Evolutionary conservation across 2,888 invertebrate genomes (phyloP).

Genomic region (Plagodis dolabraria): DNA sequence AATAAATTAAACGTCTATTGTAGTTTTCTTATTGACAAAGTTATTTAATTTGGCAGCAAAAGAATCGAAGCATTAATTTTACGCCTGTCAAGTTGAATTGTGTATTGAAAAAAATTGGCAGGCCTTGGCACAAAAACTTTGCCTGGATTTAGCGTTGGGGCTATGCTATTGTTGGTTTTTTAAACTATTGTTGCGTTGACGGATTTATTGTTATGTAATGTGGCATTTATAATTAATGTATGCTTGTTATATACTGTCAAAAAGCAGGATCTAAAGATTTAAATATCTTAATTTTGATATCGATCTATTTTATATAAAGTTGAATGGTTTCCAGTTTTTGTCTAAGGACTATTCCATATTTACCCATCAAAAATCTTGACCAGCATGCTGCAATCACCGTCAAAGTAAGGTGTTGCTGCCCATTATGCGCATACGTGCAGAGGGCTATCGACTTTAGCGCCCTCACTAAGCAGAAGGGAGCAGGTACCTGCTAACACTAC

Average conservation of each 20-base stretch:
- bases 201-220: slow-evolving; percentile 25
- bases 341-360: too few species aligned
- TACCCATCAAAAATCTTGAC: too few species aligned
- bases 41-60: slow-evolving; percentile 37
- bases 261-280: too few species aligned
- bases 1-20: neutral
- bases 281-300: too few species aligned
- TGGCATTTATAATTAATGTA: neutral
- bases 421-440: too few species aligned
- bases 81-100: slow-evolving; percentile 50
- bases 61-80: slow-evolving; percentile 46
- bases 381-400: too few species aligned
- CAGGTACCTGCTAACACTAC: too few species aligned
- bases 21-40: slow-evolving; percentile 32
- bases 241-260: neutral
- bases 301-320: too few species aligned
- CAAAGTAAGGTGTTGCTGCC: too few species aligned
- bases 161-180: slow-evolving; percentile 16
- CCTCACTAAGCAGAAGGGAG: too few species aligned
- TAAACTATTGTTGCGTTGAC: slow-evolving; percentile 29
- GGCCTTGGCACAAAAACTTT: slow-evolving; percentile 28
- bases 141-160: slow-evolving; percentile 3
- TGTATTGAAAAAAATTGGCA: slow-evolving; percentile 30
- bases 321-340: too few species aligned
- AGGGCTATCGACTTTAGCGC: too few species aligned